Base-by-base conservation (phyloP, 92 coral and sea anemone species). In the Umimayanthus chanpuru region DNA sequence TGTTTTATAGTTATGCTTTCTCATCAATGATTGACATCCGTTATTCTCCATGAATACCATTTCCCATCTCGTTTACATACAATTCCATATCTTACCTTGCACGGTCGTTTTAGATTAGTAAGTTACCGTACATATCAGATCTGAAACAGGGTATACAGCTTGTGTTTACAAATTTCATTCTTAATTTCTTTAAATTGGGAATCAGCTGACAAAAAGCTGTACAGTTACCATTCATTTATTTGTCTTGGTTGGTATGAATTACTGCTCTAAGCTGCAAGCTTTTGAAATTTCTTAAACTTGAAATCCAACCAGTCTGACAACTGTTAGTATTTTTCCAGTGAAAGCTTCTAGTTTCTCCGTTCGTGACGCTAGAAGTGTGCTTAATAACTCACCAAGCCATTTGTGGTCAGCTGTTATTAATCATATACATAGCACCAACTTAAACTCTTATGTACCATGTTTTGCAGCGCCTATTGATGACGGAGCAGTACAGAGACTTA, bases 401-500 rank as follows among this genome's bases (percentile, higher is more conserved):
- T 2, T 47, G 10, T 47, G 1, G 50, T 47, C 50, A 41, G 50
- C 11, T 1, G 50, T 40, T 29, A n/a, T 64, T 26, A 64, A 15
- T 6, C 49, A 49, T 40, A 26, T 18, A 20, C 39, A 21, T 3
- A 8, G 2, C 4, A 36, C 32, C 28, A 47, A 32, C 25, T 20
- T 9, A 32, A 7, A 76, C 73, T 11, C 18, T 25, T 71, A 7
- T 79, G 15, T 29, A 56, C 43, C 65, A 77, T 53, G 25, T 53
- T 79, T 79, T 47, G 16, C 44, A 97, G 99, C 99, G 47, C 99
- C 99, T 23, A 94, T 97, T 91, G 99, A 97, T 76, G 99, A 97
- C 90, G 99, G 98, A 77, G 99, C 98, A n/a, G 99, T 97, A 15
- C 99, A 97, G 56, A 82, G 97, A 56, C 86, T 97, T 10, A 90